Evolutionary conservation across 2,888 invertebrate genomes (phyloP), one percentile per base, ranked within the genome.

Genomic region (Apantesis nais): DNA sequence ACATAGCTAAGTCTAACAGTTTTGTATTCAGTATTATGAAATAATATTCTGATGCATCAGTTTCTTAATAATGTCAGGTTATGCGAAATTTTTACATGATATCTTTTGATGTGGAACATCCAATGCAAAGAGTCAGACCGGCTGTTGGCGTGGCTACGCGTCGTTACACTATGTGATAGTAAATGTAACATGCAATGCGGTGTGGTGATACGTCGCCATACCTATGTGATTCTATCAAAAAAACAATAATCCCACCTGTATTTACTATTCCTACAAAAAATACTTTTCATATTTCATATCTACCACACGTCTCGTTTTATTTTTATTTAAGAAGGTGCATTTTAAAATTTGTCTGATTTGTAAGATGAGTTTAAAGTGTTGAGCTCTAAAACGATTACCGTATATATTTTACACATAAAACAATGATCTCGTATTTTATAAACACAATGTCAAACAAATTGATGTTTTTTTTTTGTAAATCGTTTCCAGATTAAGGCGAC

Each of bases 351-450:
- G 66, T 77, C 66, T 55, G 67, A 7, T 66, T 52, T 55, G 60
- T 29, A 52, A 48, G 12, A 1, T 25, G n/a, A 41, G 60, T 66
- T n/a, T 41, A 65, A 29, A 72, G 61, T 55, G 72, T 66, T 41
- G 69, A 73, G 66, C 73, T 66, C 44, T 72, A 64, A 71, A 76
- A 72, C 63, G 65, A 74, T 81, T 85, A 80, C 81, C 79, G 75
- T 85, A 78, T 86, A 84, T 85, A 79, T 84, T 58, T 86, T 86
- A 90, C 88, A 85, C 86, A 89, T 88, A 88, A 90, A 91, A 90
- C 88, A 92, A 93, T 94, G 94, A 94, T 94, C 94, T 94, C 93
- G 92, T 93, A 90, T 90, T 82, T 83, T 90, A 88, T 88, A 88
- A 90, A 88, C 86, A 83, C 79, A 78, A 76, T 78, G 75, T 81